These are phyloP conservation scores for Pomatorhinus ruficollis DNA, from an alignment of 2,113 vertebrate genomes.

Conservation along the genomic window DNA sequence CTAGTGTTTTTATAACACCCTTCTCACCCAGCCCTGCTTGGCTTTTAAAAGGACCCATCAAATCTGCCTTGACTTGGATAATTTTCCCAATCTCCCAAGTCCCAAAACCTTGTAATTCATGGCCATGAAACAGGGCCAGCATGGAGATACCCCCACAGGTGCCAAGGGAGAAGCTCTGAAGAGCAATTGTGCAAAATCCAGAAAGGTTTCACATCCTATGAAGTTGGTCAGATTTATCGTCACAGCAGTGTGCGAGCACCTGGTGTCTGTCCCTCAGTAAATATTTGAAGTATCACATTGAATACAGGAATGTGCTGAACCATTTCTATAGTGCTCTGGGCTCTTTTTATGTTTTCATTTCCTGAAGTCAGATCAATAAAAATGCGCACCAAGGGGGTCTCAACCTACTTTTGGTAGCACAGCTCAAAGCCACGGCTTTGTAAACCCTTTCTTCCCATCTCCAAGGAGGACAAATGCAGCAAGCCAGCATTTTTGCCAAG, in stretches of 20 bases:
- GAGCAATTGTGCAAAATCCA: neutral
- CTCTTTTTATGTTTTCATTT: neutral
- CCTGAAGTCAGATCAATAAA: neutral
- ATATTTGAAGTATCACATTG: neutral
- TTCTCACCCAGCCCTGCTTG: neutral
- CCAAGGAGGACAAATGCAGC: neutral
- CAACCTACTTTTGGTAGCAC: neutral
- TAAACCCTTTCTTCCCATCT: neutral
- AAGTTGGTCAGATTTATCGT: neutral
- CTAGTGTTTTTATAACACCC: neutral
- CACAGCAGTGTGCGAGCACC: neutral
- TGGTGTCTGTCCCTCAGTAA: neutral
- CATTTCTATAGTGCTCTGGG: neutral
- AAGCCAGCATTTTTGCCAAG: constrained; percentile 55
- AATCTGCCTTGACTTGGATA: neutral
- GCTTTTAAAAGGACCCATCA: neutral
- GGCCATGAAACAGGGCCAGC: neutral
- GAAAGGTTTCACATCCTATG: neutral
- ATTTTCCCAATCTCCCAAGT: neutral
- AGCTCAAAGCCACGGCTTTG: neutral
- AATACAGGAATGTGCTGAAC: neutral
- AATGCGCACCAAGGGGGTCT: neutral
- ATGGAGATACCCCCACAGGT: neutral
- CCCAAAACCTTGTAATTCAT: neutral
- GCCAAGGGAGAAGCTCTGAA: neutral